Conservation (phyloP, 2,797 vertebrate species). For the Pangasius larnaudii region DNA sequence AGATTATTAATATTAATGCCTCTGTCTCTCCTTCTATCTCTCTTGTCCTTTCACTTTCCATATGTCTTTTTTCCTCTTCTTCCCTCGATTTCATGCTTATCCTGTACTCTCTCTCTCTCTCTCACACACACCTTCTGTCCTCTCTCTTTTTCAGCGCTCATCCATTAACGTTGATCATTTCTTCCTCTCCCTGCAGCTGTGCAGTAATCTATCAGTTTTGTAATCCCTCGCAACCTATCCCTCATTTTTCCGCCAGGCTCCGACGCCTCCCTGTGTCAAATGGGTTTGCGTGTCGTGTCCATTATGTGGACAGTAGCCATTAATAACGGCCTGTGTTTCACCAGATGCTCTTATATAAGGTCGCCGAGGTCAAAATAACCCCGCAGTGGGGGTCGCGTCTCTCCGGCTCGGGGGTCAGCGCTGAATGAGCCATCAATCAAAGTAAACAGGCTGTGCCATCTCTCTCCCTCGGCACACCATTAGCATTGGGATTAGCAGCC, state of each 20-base stretch:
- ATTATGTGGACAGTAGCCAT: constrained; percentile 71
- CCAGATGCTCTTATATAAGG: constrained; percentile 68
- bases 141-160: constrained; percentile 74
- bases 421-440: constrained; percentile 65
- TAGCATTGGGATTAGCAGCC: neutral
- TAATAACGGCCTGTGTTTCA: constrained; percentile 65
- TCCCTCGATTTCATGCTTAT: constrained; percentile 44
- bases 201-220: constrained; percentile 81
- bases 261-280: constrained; percentile 64
- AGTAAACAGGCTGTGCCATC: constrained; percentile 61
- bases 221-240: constrained; percentile 64
- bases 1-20: constrained; percentile 64
- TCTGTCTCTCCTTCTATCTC: constrained; percentile 52
- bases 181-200: constrained; percentile 75
- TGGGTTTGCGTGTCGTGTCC: constrained; percentile 71
- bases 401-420: constrained; percentile 40
- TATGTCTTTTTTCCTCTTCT: constrained; percentile 33
- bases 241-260: constrained; percentile 49
- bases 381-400: constrained; percentile 44
- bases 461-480: neutral
- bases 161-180: constrained; percentile 81
- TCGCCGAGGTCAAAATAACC: constrained; percentile 66
- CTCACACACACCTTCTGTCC: constrained; percentile 52
- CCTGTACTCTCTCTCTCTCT: constrained; percentile 21
- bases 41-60: constrained; percentile 63